Base-by-base conservation (phyloP, 2,888 invertebrate genomes). In the Epistrophe eligans region DNA sequence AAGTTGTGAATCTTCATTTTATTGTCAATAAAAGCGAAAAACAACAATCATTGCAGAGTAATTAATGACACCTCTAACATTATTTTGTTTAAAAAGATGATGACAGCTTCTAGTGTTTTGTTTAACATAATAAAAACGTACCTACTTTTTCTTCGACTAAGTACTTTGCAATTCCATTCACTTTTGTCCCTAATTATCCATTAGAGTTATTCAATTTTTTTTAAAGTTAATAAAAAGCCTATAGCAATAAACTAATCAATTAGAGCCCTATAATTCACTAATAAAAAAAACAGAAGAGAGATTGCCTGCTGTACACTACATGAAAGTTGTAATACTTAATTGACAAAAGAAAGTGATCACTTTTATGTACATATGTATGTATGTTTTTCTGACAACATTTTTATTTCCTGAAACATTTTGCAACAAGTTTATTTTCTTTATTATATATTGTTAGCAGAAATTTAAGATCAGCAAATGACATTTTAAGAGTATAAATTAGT, bases 121-220 rank as follows among this genome's bases (percentile, higher is more conserved):
- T 28, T 60, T 35, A 40, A 28, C 9, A 35, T 17, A 7, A 10
- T 50, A 5, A 64, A 35, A 48, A 17, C 3, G 6, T 60, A 24
- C 3, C 24, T 24, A 67, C 2, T 60, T 60, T 19, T 60, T 52
- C 70, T 82, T 40, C 48, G 24, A 24, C 7, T 28, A 15, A 15
- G 6, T 8, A 55, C 45, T 64, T 67, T 66, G 72, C 52, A 32
- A 55, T 52, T 74, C 58, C 84, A 66, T 79, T 84, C 84, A 84
- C 84, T 84, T 84, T 35, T 84, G 84, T 60, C 60, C 84, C 52
- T 84, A 79, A 84, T 84, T 57, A 76, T 58, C 6, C 24, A 73
- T 55, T 48, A 45, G 38, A 66, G 66, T 24, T 73, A 62, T 64
- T 82, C 4, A 58, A 50, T 77, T 45, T 19, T n/a, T n/a, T n/a